Evolutionary conservation across 2,888 invertebrate species (phyloP), one percentile per base, ranked within the genome.

Genomic region (Chymomyza fuscimana): DNA sequence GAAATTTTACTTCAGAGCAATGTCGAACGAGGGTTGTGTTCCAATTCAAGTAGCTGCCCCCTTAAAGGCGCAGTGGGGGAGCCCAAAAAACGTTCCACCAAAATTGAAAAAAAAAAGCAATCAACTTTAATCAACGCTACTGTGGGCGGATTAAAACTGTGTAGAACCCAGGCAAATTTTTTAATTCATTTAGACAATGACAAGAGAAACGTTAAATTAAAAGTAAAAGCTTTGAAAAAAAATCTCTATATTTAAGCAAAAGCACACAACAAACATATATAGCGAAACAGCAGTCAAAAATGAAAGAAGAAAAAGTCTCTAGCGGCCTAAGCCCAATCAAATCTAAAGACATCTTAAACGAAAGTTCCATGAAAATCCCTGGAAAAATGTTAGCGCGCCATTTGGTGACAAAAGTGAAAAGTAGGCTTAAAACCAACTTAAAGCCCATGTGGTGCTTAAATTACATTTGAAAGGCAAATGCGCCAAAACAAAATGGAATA

Each of bases 401-500:
- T 51, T 15, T n/a, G 51, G 15, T 16, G 51, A 32, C 51, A 54
- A n/a, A 54, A 54, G 22, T 54, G 54, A 54, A 16, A 19, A 15
- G 19, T 16, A 54, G 16, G 54, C 19, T 22, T 16, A 19, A 54
- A 3, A 54, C 0, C 54, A 54, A 54, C 54, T 54, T 54, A 54
- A 54, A 54, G 54, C 7, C 16, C 54, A 10, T 16, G 54, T 16
- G 22, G 16, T 54, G 54, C 19, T 54, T 54, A 22, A 16, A 54
- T 54, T 54, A 46, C 40, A 46, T 54, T 54, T 46, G 40, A 46
- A 46, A 46, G 40, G 40, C 40, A 46, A 46, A 59, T 19, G 4
- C 19, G n/a, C 29, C 19, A 59, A 59, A 25, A 22, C 59, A 59
- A 59, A 59, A 63, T 4, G 19, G 40, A 19, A 65, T 52, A 69